Evolutionary conservation across 2,888 invertebrate species (phyloP), one percentile per base, ranked within the genome.

Genomic region (Archaeoteleia sp.): DNA sequence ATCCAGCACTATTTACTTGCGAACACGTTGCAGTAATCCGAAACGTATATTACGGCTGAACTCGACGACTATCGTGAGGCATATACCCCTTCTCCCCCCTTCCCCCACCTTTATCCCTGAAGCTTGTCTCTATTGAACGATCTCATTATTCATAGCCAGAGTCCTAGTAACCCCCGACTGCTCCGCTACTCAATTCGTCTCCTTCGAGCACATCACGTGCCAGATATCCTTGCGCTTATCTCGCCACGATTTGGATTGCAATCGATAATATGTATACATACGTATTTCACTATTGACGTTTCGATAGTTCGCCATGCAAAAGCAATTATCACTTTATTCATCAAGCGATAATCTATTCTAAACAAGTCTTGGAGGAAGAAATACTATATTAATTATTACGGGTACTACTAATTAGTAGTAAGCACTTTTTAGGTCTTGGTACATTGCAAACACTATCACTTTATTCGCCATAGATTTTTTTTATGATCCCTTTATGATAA

Each of bases 141-240:
- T 70, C 70, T 70, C 70, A 70, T 70, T 70, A 70, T 67, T 70
- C 70, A 70, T 70, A 57, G 66, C 37, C 60, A 46, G 51, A 65
- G 65, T 65, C 58, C 65, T 25, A 58, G 49, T 60, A 67, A 54
- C 53, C 69, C 54, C 23, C 43, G 49, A 55, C 42, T 58, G 30
- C 39, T 55, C 55, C 51, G 25, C 49, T 37, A 45, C 57, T 55
- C 43, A 27, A 20, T 54, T 58, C 57, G 49, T 42, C 48, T 61
- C 49, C 58, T 60, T 63, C 51, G 53, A 63, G 23, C 49, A 8
- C 58, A 45, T 54, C 45, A 55, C 58, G 60, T 49, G 54, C 51
- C 51, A 55, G 58, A 46, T 63, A 63, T 49, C 40, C 15, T 29
- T 12, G 35, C 46, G 66, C 40, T 62, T 66, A 70, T 67, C 61